phyloP scores from a whole-genome alignment of 1,140 invertebrate species.

The Triops longicaudatus region DNA sequence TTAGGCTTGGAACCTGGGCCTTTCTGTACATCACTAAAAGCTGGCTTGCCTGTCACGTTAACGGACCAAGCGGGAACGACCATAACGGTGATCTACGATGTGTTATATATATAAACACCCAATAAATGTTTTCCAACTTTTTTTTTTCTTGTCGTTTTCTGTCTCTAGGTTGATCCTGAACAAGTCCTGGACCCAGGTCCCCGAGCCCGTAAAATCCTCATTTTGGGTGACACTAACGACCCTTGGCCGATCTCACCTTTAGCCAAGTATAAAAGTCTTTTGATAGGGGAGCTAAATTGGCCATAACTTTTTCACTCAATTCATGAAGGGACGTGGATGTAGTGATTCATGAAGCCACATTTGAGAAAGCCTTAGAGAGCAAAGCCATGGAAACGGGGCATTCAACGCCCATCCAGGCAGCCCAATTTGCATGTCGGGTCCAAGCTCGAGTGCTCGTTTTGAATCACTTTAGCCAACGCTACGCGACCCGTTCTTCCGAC shows the following conservation, averaged over 20 bases:
- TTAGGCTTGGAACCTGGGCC: constrained; percentile 40
- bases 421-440: constrained; percentile 37
- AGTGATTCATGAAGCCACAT: constrained; percentile 43
- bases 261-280: constrained; percentile 32
- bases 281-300: constrained; percentile 17
- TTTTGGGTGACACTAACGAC: constrained; percentile 42
- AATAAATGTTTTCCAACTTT: background rate
- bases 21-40: constrained; percentile 33
- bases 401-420: constrained; percentile 44
- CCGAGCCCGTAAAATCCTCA: constrained; percentile 39
- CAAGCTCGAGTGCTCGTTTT: constrained; percentile 39
- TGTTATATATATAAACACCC: background rate
- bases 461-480: constrained; percentile 44
- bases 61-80: background rate
- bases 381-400: constrained; percentile 42
- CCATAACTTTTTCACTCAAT: constrained; percentile 13
- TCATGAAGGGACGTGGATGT: constrained; percentile 38
- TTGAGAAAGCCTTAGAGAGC: constrained; percentile 38
- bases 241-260: constrained; percentile 37
- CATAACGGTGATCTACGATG: background rate
- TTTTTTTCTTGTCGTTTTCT: constrained; percentile 15
- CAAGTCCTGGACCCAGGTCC: constrained; percentile 38
- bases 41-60: background rate
- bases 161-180: constrained; percentile 35
- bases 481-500: constrained; percentile 29